Evolutionary conservation across 1,140 invertebrate species (phyloP).

Genomic region (Capitella teleta): DNA sequence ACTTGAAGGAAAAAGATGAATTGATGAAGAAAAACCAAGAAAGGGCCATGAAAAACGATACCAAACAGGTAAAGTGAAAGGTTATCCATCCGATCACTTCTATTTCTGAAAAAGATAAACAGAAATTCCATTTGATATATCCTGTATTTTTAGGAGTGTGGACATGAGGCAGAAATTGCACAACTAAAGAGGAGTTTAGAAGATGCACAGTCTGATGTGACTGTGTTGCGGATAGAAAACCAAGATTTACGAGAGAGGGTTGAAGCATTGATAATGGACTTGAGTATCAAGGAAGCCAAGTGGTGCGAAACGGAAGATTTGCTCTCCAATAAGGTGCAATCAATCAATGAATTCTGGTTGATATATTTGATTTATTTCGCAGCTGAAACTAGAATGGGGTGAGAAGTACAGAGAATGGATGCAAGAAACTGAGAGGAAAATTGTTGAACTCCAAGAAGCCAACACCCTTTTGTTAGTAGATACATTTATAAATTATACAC

Average conservation of each 20-base stretch:
- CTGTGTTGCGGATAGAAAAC: slow-evolving; percentile 19
- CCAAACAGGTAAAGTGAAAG: not conserved
- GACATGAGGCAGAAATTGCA: slow-evolving; percentile 19
- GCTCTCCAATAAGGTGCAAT: slow-evolving; percentile 20
- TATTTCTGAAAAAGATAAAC: not conserved
- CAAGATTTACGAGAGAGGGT: slow-evolving; percentile 17
- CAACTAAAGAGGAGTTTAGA: slow-evolving; percentile 14
- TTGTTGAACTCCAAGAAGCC: slow-evolving; percentile 18
- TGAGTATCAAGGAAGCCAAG: slow-evolving; percentile 25
- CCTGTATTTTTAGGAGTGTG: slow-evolving; percentile 9
- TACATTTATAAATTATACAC: no score
- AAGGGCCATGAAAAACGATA: no score
- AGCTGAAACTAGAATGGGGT: slow-evolving; percentile 19
- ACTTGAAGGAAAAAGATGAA: no score
- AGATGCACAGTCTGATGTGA: slow-evolving; percentile 19
- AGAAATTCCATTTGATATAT: not conserved
- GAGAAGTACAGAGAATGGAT: slow-evolving; percentile 25
- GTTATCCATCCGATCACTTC: not conserved
- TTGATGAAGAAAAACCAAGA: no score
- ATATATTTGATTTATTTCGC: not conserved
- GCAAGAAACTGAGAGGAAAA: slow-evolving; percentile 20
- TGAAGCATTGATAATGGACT: slow-evolving; percentile 17
- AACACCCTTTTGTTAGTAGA: slow-evolving; percentile 21
- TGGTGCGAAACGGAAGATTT: slow-evolving; percentile 30
- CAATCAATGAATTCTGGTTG: not conserved